Evolutionary conservation across 2,888 invertebrate genomes (phyloP), one percentile per base, ranked within the genome.

Genomic region (Neelides folsomi): DNA sequence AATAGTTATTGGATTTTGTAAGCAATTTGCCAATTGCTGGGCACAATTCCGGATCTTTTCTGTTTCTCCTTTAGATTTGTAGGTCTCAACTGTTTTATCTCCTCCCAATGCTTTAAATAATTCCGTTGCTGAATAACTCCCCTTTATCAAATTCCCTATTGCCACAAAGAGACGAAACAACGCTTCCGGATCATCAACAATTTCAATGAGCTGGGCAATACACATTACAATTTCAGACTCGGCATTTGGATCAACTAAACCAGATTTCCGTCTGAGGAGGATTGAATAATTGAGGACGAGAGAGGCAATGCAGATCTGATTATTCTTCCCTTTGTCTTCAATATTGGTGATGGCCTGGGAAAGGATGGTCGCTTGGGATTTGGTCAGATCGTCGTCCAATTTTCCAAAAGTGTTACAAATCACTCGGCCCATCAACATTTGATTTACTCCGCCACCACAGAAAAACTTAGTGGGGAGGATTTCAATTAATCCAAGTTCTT

Each of bases 361-460:
- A n/a, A 82, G 68, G 47, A 78, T 68, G 42, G 72, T 70, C 54
- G 79, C 78, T 40, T 77, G 70, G 42, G 78, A 74, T 1, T 74
- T 71, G 41, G 80, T 69, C 46, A 81, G 76, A 51, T 77, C 71
- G 63, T 86, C 83, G 15, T 75, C 72, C 4, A 55, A 18, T 4
- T 49, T 20, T n/a, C 57, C 59, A 70, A 89, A 84, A 67, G 88
- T 80, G 71, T 95, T 95, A 59, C 82, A 81, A 1, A 93, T 67
- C 43, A 83, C 78, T 10, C 90, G 78, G 66, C 88, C 77, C 1
- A 82, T 74, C 57, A 93, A 75, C 72, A 92, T 77, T 63, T 82
- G 82, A 68, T 89, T 87, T 1, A 83, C 80, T 64, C 74, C 76
- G 54, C 75, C 77, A 73, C 68, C 56, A 65, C 64, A 55, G 66